Evolutionary conservation across 2,888 invertebrate species (phyloP).

Genomic region (Spodoptera littoralis): DNA sequence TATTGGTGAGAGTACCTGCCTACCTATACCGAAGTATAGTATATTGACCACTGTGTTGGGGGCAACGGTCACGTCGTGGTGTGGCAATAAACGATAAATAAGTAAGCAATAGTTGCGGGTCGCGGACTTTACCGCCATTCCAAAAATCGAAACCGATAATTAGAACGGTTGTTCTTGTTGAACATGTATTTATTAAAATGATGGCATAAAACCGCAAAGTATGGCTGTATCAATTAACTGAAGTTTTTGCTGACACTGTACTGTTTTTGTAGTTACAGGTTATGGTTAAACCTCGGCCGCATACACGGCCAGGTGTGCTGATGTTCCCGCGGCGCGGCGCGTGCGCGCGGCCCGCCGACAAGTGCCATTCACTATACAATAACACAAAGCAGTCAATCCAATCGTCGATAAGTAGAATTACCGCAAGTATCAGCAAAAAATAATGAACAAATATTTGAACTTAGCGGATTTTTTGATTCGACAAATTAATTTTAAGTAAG

Average conservation of each 20-base stretch:
- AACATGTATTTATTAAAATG: conserved; percentile 35
- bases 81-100: conserved; percentile 5
- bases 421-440: too few relatives aligned
- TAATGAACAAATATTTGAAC: too few relatives aligned
- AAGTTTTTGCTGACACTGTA: conserved; percentile 20
- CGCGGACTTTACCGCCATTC: conserved; percentile 2
- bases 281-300: too few relatives aligned
- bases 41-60: background rate
- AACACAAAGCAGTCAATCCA: too few relatives aligned
- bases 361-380: too few relatives aligned
- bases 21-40: background rate
- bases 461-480: too few relatives aligned
- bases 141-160: conserved; percentile 32
- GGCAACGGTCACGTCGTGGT: conserved; percentile 1
- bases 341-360: background rate
- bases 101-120: background rate
- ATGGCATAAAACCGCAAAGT: conserved; percentile 20
- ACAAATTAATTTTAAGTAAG: too few relatives aligned
- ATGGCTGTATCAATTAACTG: conserved; percentile 23
- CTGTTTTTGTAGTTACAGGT: conserved; percentile 10
- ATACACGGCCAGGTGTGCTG: too few relatives aligned
- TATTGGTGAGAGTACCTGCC: background rate
- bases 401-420: too few relatives aligned
- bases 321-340: too few relatives aligned
- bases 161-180: conserved; percentile 35